These are phyloP conservation scores for Amphipoea lucens DNA, from an alignment of 2,888 invertebrate species.

Conservation along the genomic window DNA sequence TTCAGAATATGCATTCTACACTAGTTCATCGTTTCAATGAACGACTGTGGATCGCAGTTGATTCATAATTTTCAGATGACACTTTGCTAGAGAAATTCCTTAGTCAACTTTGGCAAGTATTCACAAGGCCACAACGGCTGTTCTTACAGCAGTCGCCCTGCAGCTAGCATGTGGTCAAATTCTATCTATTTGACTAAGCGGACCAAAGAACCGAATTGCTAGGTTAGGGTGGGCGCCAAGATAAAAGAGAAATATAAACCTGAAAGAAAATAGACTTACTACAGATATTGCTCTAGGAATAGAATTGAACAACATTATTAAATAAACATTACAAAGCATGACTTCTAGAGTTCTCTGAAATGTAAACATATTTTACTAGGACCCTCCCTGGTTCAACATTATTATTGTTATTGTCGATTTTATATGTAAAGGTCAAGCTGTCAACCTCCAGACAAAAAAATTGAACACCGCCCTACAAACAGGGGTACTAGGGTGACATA, in stretches of 20 bases:
- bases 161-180: constrained; percentile 12
- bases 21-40: background rate
- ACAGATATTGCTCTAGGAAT: constrained; percentile 18
- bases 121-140: background rate
- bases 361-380: constrained; percentile 41
- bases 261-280: constrained; percentile 18
- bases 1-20: background rate
- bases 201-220: constrained; percentile 14
- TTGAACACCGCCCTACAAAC: constrained; percentile 80
- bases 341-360: constrained; percentile 24
- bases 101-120: background rate
- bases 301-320: constrained; percentile 34
- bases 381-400: constrained; percentile 41
- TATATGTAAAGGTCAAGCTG: constrained; percentile 72
- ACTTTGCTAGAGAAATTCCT: background rate
- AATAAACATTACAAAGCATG: constrained; percentile 33
- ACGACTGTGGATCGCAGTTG: background rate
- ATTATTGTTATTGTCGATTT: constrained; percentile 61
- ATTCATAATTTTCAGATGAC: background rate
- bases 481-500: constrained; percentile 89
- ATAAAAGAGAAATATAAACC: constrained; percentile 28
- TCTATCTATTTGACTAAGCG: constrained; percentile 18
- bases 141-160: background rate
- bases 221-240: constrained; percentile 12
- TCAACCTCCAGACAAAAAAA: constrained; percentile 77